These are phyloP conservation scores for Heliconius ismenius DNA, from an alignment of 2,888 invertebrate genomes.

Conservation along the genomic window DNA sequence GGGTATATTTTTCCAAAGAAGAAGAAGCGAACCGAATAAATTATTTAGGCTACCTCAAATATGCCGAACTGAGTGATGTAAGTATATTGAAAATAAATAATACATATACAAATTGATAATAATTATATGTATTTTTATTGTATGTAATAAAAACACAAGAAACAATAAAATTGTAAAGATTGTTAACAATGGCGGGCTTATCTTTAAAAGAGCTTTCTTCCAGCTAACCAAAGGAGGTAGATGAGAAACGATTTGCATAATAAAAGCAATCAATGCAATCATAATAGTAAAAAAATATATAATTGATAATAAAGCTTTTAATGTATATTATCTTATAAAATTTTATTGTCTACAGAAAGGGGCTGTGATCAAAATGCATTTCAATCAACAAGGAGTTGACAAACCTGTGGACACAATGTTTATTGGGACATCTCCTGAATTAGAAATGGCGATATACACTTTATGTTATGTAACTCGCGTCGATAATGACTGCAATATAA, in stretches of 20 bases:
- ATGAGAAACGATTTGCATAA: too few relatives aligned
- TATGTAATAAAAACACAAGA: too few relatives aligned
- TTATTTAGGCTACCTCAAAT: conserved; percentile 90
- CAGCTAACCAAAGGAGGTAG: too few relatives aligned
- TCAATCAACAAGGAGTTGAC: conserved; percentile 85
- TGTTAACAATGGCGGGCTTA: too few relatives aligned
- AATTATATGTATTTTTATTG: not conserved
- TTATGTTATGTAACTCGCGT: conserved; percentile 91
- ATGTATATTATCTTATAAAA: not conserved
- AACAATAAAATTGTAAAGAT: too few relatives aligned
- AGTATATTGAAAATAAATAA: conserved; percentile 55
- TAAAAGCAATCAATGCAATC: too few relatives aligned
- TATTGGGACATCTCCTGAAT: conserved; percentile 93
- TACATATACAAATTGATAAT: not conserved
- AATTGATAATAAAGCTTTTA: too few relatives aligned
- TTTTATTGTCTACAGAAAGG: conserved; percentile 85
- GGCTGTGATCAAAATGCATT: conserved; percentile 86
- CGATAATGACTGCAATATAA: conserved; percentile 87
- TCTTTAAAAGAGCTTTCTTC: too few relatives aligned
- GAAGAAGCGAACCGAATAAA: conserved; percentile 87
- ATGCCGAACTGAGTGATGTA: conserved; percentile 86
- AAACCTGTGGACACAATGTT: conserved; percentile 91
- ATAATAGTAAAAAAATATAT: too few relatives aligned
- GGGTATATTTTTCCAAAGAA: conserved; percentile 91
- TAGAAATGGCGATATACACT: conserved; percentile 94